Conservation (phyloP, 2,888 invertebrate species). For the Drosophila neotestacea region DNA sequence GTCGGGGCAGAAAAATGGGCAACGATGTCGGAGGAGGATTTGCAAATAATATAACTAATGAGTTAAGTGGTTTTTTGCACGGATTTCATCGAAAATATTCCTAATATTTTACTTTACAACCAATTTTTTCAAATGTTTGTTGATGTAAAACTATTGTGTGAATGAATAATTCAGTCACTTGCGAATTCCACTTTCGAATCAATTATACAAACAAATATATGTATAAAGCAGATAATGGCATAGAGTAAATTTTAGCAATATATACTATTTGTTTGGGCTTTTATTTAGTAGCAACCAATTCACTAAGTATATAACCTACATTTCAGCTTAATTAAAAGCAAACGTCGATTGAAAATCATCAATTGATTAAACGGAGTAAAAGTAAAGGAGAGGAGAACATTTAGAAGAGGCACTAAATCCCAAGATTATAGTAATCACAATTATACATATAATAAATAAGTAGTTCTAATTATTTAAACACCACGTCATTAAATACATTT, state of each 20-base stretch:
- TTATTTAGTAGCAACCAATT: background rate
- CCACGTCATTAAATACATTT: too few relatives aligned
- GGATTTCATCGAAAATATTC: conserved; percentile 1
- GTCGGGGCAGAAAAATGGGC: conserved; percentile 6
- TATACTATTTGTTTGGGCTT: background rate
- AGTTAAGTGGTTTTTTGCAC: conserved; percentile 20
- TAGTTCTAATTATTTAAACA: too few relatives aligned
- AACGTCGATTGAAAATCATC: too few relatives aligned
- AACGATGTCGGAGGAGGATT: conserved; percentile 6
- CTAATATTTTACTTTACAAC: conserved; percentile 4
- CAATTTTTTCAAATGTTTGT: background rate
- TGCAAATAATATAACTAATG: conserved; percentile 30
- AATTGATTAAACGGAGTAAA: too few relatives aligned
- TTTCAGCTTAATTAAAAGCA: too few relatives aligned
- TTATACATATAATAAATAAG: too few relatives aligned
- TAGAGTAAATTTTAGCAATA: background rate
- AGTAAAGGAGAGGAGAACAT: too few relatives aligned
- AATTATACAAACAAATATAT: conserved; percentile 2
- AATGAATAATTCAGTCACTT: conserved; percentile 5
- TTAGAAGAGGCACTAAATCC: too few relatives aligned
- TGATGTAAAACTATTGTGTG: background rate
- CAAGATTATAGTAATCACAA: too few relatives aligned
- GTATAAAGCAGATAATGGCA: background rate
- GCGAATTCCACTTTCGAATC: background rate
- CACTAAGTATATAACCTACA: too few relatives aligned